A percentile compares a stretch with the other conserved stretches of the same genome.
phyloP scores from a whole-genome alignment of 1,140 invertebrate species.

The Atta colombica region DNA sequence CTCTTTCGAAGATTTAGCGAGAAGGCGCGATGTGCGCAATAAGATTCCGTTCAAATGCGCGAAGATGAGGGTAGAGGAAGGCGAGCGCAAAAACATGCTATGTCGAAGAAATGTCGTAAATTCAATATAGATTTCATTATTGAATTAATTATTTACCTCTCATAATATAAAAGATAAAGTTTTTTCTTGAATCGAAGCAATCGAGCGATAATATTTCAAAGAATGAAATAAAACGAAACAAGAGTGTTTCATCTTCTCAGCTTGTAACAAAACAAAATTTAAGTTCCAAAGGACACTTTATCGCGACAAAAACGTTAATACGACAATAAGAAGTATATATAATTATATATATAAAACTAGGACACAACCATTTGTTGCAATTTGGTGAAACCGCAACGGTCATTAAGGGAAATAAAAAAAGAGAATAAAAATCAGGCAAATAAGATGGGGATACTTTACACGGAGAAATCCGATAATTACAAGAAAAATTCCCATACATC shows the following conservation, averaged over 20 bases:
- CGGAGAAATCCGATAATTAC: constrained; percentile 7
- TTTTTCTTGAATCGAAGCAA: background rate
- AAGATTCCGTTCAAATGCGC: constrained; percentile 23
- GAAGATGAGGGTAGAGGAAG: background rate
- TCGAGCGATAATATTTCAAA: background rate
- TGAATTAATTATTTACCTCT: background rate
- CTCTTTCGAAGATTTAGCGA: constrained; percentile 8
- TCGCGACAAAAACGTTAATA: background rate
- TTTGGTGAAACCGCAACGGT: background rate
- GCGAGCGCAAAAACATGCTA: background rate
- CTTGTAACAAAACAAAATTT: background rate
- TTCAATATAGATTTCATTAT: constrained; percentile 1
- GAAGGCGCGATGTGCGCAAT: constrained; percentile 17
- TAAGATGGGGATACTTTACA: background rate
- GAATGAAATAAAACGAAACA: background rate
- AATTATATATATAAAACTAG: background rate
- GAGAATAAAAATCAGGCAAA: background rate
- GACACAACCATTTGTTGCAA: background rate
- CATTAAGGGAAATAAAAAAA: no score
- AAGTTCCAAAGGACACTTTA: background rate
- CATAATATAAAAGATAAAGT: background rate
- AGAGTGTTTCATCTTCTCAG: background rate
- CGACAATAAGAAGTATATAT: background rate
- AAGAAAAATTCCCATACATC: constrained; percentile 13
- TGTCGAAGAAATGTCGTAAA: constrained; percentile 25